Evolutionary conservation across 1,140 invertebrate genomes (phyloP).

Genomic region (Drosophila orosa): DNA sequence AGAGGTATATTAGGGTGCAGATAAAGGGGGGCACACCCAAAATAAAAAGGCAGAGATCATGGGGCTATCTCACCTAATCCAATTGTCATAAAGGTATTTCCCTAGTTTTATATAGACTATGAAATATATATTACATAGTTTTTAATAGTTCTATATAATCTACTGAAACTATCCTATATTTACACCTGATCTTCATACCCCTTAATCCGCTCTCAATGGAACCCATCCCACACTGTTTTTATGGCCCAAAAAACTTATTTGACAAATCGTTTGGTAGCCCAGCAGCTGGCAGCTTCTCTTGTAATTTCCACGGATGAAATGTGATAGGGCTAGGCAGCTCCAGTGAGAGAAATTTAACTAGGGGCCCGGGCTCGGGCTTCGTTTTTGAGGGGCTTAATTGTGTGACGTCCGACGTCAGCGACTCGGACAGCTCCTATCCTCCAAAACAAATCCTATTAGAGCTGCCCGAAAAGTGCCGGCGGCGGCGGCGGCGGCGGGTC

Average conservation of each 20-base stretch:
- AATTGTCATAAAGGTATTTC: conserved; percentile 9
- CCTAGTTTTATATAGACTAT: neutral
- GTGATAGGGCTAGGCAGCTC: conserved; percentile 19
- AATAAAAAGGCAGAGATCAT: conserved; percentile 2
- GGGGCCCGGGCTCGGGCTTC: neutral
- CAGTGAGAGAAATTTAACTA: conserved; percentile 31
- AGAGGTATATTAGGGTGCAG: conserved; percentile 26
- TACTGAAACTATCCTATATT: neutral
- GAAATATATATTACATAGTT: neutral
- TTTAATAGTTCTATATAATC: too few relatives aligned
- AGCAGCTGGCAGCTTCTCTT: conserved; percentile 48
- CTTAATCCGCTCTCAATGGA: conserved; percentile 2
- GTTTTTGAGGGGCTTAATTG: conserved; percentile 34
- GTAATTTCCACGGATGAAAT: conserved; percentile 43
- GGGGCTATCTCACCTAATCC: conserved; percentile 19
- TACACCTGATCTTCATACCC: conserved; percentile 29
- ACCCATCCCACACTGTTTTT: conserved; percentile 11
- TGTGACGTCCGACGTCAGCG: conserved; percentile 46
- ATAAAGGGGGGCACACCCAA: conserved; percentile 12
- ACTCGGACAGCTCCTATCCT: conserved; percentile 46
- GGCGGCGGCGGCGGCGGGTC: conserved; percentile 37
- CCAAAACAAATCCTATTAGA: conserved; percentile 74
- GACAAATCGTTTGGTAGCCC: conserved; percentile 65
- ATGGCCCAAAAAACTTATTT: conserved; percentile 22
- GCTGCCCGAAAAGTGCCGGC: conserved; percentile 51